Conservation (phyloP, 2,797 vertebrate species). For the Acanthopagrus latus region DNA sequence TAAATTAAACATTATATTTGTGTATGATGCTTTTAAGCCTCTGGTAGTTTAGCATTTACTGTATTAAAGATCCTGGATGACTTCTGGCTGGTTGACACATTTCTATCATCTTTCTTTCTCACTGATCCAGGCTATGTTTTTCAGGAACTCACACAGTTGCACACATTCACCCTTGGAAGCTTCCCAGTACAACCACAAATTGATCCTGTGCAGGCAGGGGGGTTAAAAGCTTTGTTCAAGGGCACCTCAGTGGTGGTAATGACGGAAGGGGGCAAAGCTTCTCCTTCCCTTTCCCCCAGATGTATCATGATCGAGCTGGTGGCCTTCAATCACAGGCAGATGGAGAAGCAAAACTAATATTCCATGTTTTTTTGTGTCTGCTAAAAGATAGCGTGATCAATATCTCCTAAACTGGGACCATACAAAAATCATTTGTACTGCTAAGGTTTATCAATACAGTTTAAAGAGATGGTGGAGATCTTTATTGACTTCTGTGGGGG, state of each 20-base stretch:
- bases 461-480: conserved; percentile 4
- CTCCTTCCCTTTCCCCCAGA: not conserved
- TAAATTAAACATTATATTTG: no score
- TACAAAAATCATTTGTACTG: not conserved
- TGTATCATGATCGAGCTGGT: not conserved
- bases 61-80: no score
- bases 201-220: not conserved
- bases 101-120: no score
- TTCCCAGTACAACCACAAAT: not conserved
- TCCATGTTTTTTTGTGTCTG: not conserved
- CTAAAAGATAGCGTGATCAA: conserved; percentile 16
- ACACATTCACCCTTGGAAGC: not conserved
- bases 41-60: no score
- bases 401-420: conserved; percentile 4
- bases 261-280: not conserved
- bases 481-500: not conserved
- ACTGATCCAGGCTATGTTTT: no score
- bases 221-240: not conserved
- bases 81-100: no score
- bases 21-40: no score
- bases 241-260: not conserved
- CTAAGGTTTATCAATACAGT: conserved; percentile 17
- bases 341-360: not conserved
- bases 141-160: no score
- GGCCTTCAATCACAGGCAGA: not conserved